Evolutionary conservation across 2,797 vertebrate genomes (phyloP).

Genomic region (Pelochelys cantorii): DNA sequence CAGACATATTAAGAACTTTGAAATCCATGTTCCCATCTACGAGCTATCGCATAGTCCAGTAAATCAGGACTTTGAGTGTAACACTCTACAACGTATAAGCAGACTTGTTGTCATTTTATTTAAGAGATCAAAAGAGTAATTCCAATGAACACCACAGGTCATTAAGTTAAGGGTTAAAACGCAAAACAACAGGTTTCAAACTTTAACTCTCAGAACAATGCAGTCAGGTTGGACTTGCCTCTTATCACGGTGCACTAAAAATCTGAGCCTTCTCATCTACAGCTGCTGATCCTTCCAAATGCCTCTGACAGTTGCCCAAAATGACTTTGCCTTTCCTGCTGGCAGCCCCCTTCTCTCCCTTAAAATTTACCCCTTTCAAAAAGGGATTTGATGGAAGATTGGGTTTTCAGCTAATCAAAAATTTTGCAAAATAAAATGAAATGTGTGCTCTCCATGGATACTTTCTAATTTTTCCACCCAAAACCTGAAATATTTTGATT

Average conservation of each 20-base stretch:
- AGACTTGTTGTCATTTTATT: neutral
- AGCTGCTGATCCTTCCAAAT: too few relatives aligned
- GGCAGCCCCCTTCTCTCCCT: neutral
- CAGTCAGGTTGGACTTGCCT: neutral
- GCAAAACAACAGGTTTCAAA: neutral
- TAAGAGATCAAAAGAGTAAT: neutral
- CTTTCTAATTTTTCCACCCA: too few relatives aligned
- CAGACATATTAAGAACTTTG: neutral
- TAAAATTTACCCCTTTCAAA: neutral
- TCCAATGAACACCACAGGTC: neutral
- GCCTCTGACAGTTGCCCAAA: too few relatives aligned
- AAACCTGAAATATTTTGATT: too few relatives aligned
- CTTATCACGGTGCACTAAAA: neutral
- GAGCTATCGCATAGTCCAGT: conserved; percentile 4
- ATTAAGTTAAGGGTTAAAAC: neutral
- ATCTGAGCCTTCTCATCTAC: neutral
- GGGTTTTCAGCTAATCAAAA: too few relatives aligned
- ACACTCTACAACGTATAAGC: neutral
- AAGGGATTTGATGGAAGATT: too few relatives aligned
- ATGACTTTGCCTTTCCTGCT: neutral
- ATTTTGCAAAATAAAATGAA: too few relatives aligned
- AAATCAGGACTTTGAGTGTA: neutral
- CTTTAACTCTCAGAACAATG: neutral
- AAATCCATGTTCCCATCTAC: neutral
- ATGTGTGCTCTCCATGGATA: too few relatives aligned